Conservation (phyloP, 2,888 invertebrate genomes). For the Lydus trimaculatus region DNA sequence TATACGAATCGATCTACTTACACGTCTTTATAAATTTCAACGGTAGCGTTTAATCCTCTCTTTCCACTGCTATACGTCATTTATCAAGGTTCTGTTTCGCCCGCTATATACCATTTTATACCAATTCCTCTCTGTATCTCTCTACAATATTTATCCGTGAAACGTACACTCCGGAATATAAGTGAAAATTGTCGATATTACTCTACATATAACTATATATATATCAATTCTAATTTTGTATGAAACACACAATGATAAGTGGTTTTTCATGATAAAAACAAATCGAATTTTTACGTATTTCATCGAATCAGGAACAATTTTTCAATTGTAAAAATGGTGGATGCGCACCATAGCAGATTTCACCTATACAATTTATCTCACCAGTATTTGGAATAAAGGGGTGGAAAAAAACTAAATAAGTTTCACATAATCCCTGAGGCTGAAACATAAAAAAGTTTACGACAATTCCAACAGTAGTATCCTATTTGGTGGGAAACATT, state of each 20-base stretch:
- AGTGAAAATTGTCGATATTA: too few species aligned
- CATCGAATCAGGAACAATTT: too few species aligned
- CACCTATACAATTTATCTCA: too few species aligned
- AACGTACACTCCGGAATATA: background rate
- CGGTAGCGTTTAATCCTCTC: constrained; percentile 31
- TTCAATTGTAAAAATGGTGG: background rate
- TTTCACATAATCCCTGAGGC: background rate
- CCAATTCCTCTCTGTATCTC: constrained; percentile 6
- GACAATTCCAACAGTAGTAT: background rate
- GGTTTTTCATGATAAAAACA: too few species aligned
- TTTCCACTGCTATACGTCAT: constrained; percentile 26
- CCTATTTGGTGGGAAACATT: background rate
- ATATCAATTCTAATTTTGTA: too few species aligned
- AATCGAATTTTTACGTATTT: too few species aligned
- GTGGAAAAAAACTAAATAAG: background rate
- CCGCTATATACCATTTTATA: constrained; percentile 29
- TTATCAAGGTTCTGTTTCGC: constrained; percentile 35
- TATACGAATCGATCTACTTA: background rate
- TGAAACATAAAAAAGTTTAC: background rate
- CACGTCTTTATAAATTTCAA: constrained; percentile 3
- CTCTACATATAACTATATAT: too few species aligned
- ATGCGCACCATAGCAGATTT: background rate
- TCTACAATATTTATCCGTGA: constrained; percentile 32
- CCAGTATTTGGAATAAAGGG: too few species aligned
- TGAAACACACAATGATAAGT: too few species aligned